A percentile compares a stretch with the other conserved stretches of the same genome.
Evolutionary conservation across 2,797 vertebrate species (phyloP).

Genomic region (Danio kyathit): DNA sequence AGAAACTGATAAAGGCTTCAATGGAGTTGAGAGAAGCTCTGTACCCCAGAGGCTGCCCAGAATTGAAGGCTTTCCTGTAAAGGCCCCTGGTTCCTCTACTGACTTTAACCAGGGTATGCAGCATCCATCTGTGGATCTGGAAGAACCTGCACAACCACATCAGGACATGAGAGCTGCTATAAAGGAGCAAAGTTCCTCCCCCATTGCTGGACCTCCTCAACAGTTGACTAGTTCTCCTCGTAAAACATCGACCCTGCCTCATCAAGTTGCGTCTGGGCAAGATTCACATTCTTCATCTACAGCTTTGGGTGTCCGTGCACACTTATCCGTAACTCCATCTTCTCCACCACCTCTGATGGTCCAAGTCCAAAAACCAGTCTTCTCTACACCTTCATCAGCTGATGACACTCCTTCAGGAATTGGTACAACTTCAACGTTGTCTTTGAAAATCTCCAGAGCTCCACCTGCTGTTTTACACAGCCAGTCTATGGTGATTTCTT

Average conservation of each 20-base stretch:
- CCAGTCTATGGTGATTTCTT: constrained; percentile 21
- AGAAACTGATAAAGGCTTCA: constrained; percentile 72
- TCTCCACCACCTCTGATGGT: constrained; percentile 65
- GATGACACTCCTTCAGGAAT: constrained; percentile 55
- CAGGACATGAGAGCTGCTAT: constrained; percentile 65
- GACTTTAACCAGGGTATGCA: constrained; percentile 67
- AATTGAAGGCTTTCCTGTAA: constrained; percentile 67
- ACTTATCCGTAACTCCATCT: constrained; percentile 28
- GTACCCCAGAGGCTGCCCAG: constrained; percentile 65
- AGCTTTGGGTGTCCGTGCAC: constrained; percentile 11
- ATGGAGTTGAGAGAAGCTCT: constrained; percentile 70
- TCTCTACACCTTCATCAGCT: constrained; percentile 55
- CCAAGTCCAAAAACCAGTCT: constrained; percentile 64
- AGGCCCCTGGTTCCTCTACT: constrained; percentile 60
- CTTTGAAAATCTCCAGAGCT: constrained; percentile 50
- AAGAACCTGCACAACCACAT: constrained; percentile 64
- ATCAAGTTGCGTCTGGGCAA: constrained; percentile 11
- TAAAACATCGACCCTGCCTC: constrained; percentile 30
- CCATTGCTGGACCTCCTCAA: constrained; percentile 55
- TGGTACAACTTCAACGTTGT: constrained; percentile 59
- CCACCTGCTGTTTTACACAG: constrained; percentile 40
- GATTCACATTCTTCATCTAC: constrained; percentile 39
- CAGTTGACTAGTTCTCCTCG: constrained; percentile 29
- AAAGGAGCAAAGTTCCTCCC: constrained; percentile 65
- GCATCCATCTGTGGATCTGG: constrained; percentile 53